Conservation (phyloP, 2,113 vertebrate genomes). For the Gulo gulo region DNA sequence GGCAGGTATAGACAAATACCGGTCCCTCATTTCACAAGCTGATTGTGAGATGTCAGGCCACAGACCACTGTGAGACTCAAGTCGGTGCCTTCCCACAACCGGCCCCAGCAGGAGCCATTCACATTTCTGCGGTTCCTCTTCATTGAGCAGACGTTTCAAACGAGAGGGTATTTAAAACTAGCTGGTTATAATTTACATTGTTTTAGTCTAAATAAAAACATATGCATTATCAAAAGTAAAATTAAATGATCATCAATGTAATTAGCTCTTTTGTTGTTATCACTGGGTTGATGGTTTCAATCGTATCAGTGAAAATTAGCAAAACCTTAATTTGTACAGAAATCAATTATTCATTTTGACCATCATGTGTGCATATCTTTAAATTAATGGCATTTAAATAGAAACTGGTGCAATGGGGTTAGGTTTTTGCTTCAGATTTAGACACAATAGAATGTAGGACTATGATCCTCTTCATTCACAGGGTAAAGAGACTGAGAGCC, state of each 20-base stretch:
- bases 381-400: conserved; percentile 54
- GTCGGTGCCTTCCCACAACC: neutral
- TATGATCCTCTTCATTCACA: neutral
- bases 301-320: conserved; percentile 72
- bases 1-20: neutral
- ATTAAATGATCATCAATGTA: conserved; percentile 80
- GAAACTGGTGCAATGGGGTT: neutral
- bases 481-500: neutral
- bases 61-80: neutral
- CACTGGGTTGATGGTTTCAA: conserved; percentile 79
- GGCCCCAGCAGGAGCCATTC: neutral
- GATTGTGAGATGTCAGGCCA: neutral
- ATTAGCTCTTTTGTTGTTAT: conserved; percentile 79
- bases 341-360: conserved; percentile 74
- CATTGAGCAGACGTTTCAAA: conserved; percentile 56
- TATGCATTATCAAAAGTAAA: conserved; percentile 79
- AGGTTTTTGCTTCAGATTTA: neutral
- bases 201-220: conserved; percentile 68
- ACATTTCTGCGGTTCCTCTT: conserved; percentile 12
- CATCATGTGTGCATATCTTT: conserved; percentile 65
- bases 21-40: neutral
- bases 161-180: conserved; percentile 73
- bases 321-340: conserved; percentile 73
- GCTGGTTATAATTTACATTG: conserved; percentile 76
- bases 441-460: neutral